A percentile compares a stretch with the other conserved stretches of the same genome.
These are phyloP conservation scores for Ifrita kowaldi DNA, from an alignment of 2,113 vertebrate genomes.

Conservation along the genomic window DNA sequence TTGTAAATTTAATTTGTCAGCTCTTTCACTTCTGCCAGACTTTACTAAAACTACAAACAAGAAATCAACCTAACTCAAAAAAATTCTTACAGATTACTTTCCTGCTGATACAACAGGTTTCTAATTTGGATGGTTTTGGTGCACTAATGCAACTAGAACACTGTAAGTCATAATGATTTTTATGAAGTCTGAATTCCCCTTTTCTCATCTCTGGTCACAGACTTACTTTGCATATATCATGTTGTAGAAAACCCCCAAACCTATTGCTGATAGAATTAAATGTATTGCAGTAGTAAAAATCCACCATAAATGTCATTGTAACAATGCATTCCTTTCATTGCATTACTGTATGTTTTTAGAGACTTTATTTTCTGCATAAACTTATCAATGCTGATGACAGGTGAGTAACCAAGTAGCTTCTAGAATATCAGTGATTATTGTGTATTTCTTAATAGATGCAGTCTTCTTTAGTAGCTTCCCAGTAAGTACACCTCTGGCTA, in stretches of 20 bases:
- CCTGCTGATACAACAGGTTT: neutral
- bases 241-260: neutral
- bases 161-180: neutral
- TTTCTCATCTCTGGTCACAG: neutral
- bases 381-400: neutral
- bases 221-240: neutral
- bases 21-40: neutral
- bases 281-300: neutral
- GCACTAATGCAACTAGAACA: neutral
- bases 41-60: neutral
- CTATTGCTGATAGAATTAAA: neutral
- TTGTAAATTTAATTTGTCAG: neutral
- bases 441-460: neutral
- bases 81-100: neutral
- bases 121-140: neutral
- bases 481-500: slow-evolving; percentile 2
- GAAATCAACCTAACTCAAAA: neutral
- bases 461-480: neutral
- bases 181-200: neutral
- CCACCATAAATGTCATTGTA: neutral
- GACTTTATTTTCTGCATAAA: neutral
- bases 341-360: neutral
- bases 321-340: neutral
- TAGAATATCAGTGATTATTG: neutral
- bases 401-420: neutral